Base-by-base conservation (phyloP, 2,113 vertebrate genomes). In the Rhinopomastus cyanomelas region DNA sequence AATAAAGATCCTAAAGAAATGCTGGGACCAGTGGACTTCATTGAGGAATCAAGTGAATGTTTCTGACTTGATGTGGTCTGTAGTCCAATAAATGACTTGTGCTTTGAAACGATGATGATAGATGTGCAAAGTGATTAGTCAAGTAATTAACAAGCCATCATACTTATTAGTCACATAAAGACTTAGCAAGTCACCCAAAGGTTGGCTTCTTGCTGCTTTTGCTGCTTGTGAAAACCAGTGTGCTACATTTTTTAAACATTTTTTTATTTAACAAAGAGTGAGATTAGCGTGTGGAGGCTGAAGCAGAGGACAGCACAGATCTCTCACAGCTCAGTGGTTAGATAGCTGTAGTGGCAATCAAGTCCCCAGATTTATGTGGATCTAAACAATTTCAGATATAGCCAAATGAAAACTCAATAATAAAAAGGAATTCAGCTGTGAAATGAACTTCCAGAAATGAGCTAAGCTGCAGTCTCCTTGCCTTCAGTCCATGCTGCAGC, bases 361-460 rank as follows among this genome's bases (percentile, higher is more conserved):
- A 22, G 18, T 9, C 26, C 46, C 42, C 74, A 81, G 86, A 92
- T 90, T 95, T 91, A 92, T 89, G 86, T 68, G 88, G 51, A 16
- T 59, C 86, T 90, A 72, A 90, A 94, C 69, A 88, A 86, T 88
- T 94, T 88, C 79, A 91, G 77, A 84, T 92, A 95, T 8, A 62
- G 77, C 34, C 77, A 75, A 84, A 94, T 91, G 88, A 78, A 72
- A 94, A 79, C 19, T 53, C 79, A 37, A 66, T 95, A 91, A 90
- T 94, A 81, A 90, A 91, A 90, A 79, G 90, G 88, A 91, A 95
- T 91, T 95, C 90, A 92, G 66, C 95, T 95, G 94, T 96, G 95
- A 95, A 96, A 96, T 95, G 93, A 92, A 84, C 73, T 84, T 92
- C 39, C 51, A 92, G 83, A 78, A 91, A 91, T 73, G 61, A 91